Conservation (phyloP, 2,113 vertebrate genomes). For the Seriola dumerili region DNA sequence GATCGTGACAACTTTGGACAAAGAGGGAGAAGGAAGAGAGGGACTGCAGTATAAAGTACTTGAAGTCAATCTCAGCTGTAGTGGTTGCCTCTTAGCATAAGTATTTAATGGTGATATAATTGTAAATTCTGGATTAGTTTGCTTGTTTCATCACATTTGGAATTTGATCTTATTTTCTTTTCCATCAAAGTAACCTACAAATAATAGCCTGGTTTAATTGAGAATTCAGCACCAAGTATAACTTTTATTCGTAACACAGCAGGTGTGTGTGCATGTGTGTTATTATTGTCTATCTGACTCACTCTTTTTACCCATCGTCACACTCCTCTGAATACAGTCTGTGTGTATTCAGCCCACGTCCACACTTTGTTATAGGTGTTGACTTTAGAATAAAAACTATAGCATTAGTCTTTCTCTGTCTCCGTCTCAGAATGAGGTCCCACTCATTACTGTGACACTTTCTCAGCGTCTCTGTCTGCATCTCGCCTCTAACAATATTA, state of each 20-base stretch:
- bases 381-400: neutral
- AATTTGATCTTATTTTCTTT: neutral
- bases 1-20: too few relatives aligned
- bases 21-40: too few relatives aligned
- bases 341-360: neutral
- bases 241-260: neutral
- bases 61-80: too few relatives aligned
- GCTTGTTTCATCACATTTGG: neutral
- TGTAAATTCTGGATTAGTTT: neutral
- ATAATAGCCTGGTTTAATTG: neutral
- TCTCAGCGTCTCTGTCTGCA: neutral
- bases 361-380: conserved; percentile 7
- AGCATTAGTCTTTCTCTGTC: neutral
- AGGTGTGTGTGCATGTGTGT: neutral
- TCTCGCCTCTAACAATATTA: neutral
- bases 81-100: neutral
- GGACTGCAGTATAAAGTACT: too few relatives aligned
- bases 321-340: neutral
- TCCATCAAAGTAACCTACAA: neutral
- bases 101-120: conserved; percentile 8
- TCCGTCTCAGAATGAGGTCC: neutral
- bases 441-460: neutral
- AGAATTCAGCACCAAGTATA: too few relatives aligned
- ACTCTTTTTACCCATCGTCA: neutral
- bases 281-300: neutral